Evolutionary conservation across 2,888 invertebrate species (phyloP).

Genomic region (Tortricodes alternella): DNA sequence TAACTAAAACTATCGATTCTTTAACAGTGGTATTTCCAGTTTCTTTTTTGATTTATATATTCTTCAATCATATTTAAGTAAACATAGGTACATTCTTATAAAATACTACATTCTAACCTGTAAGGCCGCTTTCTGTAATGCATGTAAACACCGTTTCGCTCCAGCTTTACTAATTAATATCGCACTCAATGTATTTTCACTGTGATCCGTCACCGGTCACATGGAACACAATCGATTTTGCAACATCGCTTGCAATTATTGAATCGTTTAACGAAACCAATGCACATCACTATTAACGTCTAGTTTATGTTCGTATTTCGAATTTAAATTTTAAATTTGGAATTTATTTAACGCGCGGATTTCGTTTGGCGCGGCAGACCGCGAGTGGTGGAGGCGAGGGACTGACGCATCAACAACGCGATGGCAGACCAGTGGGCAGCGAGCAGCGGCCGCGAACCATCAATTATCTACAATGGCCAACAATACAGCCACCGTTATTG

Average conservation of each 20-base stretch:
- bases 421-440: conserved; percentile 46
- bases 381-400: conserved; percentile 58
- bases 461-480: conserved; percentile 61
- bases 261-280: conserved; percentile 16
- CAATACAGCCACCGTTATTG: conserved; percentile 62
- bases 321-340: conserved; percentile 38
- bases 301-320: background rate
- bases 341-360: conserved; percentile 31
- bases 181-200: conserved; percentile 46
- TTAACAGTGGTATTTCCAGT: too few relatives aligned
- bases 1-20: too few relatives aligned
- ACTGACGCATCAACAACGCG: conserved; percentile 66
- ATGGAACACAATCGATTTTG: conserved; percentile 43
- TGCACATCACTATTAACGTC: conserved; percentile 21
- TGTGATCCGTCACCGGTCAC: conserved; percentile 44
- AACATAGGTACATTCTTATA: conserved; percentile 7
- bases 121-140: conserved; percentile 81
- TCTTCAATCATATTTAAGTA: background rate
- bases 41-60: background rate
- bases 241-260: conserved; percentile 46
- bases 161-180: conserved; percentile 73
- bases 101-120: conserved; percentile 56
- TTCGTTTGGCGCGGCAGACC: conserved; percentile 47
- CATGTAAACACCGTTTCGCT: conserved; percentile 78
- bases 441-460: conserved; percentile 50